phyloP scores from a whole-genome alignment of 2,797 vertebrate genomes.

The Bryconaethiops microstoma region DNA sequence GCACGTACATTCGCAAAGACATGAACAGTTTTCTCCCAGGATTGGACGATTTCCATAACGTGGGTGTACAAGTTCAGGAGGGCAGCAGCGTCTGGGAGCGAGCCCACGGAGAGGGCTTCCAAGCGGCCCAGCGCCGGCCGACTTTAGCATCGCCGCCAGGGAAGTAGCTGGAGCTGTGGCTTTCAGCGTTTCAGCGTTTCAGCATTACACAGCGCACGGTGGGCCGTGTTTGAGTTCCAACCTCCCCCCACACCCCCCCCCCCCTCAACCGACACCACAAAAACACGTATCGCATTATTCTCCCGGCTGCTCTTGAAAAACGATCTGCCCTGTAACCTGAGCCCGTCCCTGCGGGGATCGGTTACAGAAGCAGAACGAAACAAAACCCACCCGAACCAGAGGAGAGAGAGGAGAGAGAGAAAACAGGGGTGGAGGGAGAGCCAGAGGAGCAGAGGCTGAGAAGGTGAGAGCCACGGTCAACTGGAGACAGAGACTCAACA shows the following conservation, averaged over 20 bases:
- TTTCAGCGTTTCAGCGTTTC: neutral
- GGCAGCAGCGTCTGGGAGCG: neutral
- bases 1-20: neutral
- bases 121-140: neutral
- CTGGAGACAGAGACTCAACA: neutral
- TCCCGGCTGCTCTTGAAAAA: constrained; percentile 23
- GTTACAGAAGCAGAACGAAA: constrained; percentile 34
- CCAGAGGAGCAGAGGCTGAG: neutral
- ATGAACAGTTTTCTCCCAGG: neutral
- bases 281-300: constrained; percentile 20
- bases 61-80: constrained; percentile 1
- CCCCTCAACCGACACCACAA: neutral
- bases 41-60: constrained; percentile 22
- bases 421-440: neutral
- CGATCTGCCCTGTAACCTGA: constrained; percentile 26
- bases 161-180: neutral
- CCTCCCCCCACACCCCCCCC: neutral
- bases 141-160: constrained; percentile 3
- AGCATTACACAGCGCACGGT: neutral
- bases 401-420: neutral
- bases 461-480: neutral
- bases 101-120: neutral
- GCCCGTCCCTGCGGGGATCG: constrained; percentile 12
- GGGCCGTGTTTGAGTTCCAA: neutral
- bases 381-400: neutral